Conservation (phyloP, 2,888 invertebrate species). For the Chalcis sispes region DNA sequence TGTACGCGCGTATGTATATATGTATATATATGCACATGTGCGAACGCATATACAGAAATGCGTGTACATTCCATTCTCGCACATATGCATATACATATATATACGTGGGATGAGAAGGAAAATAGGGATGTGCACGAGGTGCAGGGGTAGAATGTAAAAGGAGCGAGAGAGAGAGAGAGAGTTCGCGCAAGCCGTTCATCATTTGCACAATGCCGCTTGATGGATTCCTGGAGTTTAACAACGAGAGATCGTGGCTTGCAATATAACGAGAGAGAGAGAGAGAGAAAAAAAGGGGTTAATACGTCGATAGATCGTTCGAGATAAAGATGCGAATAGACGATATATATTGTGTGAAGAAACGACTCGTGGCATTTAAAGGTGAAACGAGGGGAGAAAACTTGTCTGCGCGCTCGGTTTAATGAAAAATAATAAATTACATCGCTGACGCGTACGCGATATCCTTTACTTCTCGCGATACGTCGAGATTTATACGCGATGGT, state of each 20-base stretch:
- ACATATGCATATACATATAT: not conserved
- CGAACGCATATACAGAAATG: not conserved
- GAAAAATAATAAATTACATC: conserved; percentile 29
- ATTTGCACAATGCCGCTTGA: conserved; percentile 29
- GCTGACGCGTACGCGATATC: too few species aligned
- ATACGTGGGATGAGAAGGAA: too few species aligned
- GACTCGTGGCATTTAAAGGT: too few species aligned
- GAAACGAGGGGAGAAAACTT: not conserved
- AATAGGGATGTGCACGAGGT: not conserved
- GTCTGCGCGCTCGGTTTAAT: conserved; percentile 1
- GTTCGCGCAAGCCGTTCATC: conserved; percentile 20
- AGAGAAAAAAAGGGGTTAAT: too few species aligned
- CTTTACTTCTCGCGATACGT: too few species aligned
- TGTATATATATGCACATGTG: too few species aligned
- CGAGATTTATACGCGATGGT: too few species aligned
- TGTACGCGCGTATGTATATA: not conserved
- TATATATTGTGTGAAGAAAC: conserved; percentile 1
- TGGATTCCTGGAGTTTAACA: conserved; percentile 37
- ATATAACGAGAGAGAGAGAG: conserved; percentile 5
- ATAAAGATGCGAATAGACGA: too few species aligned
- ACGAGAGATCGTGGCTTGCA: conserved; percentile 20
- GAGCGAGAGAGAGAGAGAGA: too few species aligned
- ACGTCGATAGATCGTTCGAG: too few species aligned
- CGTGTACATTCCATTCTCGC: too few species aligned
- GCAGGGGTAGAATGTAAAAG: not conserved